Conservation (phyloP, 2,888 invertebrate genomes). For the Orthosia gracilis region DNA sequence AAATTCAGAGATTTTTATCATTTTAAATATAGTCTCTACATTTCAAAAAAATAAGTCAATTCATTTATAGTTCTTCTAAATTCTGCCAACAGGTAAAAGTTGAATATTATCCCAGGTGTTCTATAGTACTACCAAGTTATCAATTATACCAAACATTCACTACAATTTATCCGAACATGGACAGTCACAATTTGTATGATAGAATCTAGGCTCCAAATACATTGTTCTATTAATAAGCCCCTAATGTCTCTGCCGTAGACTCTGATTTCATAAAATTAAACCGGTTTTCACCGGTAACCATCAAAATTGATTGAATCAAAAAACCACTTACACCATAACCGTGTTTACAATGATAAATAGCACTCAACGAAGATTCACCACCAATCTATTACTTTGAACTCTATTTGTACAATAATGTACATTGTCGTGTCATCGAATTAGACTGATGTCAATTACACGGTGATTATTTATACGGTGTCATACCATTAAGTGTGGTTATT, state of each 20-base stretch:
- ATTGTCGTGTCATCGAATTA: slow-evolving; percentile 12
- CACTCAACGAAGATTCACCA: background rate
- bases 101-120: no score
- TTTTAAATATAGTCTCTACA: no score
- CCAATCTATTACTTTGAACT: background rate
- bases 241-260: background rate
- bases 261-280: slow-evolving; percentile 1
- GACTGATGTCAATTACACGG: no score
- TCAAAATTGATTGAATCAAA: slow-evolving; percentile 40
- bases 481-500: background rate
- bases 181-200: no score
- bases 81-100: no score
- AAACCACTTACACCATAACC: slow-evolving; percentile 13
- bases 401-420: background rate
- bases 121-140: no score
- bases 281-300: slow-evolving; percentile 20
- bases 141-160: no score
- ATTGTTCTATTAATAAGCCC: background rate
- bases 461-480: no score
- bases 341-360: slow-evolving; percentile 28
- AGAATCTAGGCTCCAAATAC: background rate
- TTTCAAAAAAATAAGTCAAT: no score
- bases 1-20: no score
- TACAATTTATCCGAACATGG: no score
- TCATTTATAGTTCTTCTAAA: no score